A percentile compares a stretch with the other conserved stretches of the same genome.
phyloP scores from a whole-genome alignment of 2,797 vertebrate species.

The Ammospiza maritima region DNA sequence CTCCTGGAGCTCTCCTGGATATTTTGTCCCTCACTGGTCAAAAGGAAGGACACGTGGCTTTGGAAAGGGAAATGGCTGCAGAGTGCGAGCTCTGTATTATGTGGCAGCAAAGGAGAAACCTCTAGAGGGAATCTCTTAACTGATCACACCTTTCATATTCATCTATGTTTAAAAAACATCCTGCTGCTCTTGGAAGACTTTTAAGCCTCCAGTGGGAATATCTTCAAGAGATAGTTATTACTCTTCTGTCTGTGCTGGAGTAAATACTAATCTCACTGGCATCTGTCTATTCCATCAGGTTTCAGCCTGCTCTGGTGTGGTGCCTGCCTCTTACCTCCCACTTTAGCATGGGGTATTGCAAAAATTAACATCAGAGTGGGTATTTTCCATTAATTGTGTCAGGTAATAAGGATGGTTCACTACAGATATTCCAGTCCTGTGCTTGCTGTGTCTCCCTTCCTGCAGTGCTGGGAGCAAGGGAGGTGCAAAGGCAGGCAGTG shows the following conservation, averaged over 20 bases:
- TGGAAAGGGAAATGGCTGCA: background rate
- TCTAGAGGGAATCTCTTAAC: background rate
- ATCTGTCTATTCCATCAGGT: background rate
- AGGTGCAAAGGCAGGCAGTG: background rate
- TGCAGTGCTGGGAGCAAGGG: background rate
- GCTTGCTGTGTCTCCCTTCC: background rate
- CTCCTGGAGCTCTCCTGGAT: background rate
- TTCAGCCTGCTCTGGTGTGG: background rate
- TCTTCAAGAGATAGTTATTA: constrained; percentile 1
- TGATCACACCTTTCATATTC: constrained; percentile 27
- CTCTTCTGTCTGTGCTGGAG: background rate
- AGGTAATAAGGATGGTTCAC: background rate
- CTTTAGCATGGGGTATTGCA: background rate
- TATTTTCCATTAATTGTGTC: background rate
- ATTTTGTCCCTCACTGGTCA: background rate
- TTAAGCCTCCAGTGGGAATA: constrained; percentile 42
- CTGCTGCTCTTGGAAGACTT: constrained; percentile 28
- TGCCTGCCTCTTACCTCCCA: background rate
- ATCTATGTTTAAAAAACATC: constrained; percentile 36
- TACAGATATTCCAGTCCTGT: background rate
- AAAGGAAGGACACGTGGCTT: background rate
- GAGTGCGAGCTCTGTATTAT: background rate
- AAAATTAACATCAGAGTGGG: background rate
- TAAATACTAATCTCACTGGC: background rate
- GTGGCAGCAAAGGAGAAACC: background rate